Evolutionary conservation across 2,888 invertebrate genomes (phyloP).

Genomic region (Tolmerus cingulatus): DNA sequence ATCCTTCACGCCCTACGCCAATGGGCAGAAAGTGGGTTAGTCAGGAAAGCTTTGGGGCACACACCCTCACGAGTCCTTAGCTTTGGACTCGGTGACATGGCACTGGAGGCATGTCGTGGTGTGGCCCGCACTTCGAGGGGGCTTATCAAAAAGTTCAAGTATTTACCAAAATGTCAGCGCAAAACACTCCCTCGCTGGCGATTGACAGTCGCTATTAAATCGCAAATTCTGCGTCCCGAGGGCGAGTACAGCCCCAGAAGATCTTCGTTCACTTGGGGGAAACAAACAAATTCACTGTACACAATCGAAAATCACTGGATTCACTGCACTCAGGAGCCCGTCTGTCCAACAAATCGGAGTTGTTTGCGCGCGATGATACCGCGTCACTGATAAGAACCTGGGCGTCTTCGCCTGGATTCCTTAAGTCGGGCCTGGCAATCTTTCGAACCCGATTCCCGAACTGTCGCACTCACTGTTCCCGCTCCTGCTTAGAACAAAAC

Average conservation of each 20-base stretch:
- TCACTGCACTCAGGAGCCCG: neutral
- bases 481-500: neutral
- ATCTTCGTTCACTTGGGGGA: neutral
- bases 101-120: neutral
- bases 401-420: neutral
- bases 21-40: neutral
- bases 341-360: neutral
- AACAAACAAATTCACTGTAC: constrained; percentile 8
- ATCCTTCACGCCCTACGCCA: neutral
- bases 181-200: neutral
- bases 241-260: neutral
- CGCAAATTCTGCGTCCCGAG: neutral
- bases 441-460: neutral
- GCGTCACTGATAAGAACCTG: neutral
- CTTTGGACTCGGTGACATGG: neutral
- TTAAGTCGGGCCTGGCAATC: neutral
- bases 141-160: constrained; percentile 30
- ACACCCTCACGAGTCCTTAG: neutral
- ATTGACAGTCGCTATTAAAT: constrained; percentile 1
- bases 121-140: neutral
- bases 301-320: constrained; percentile 15
- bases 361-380: constrained; percentile 28
- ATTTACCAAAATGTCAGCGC: constrained; percentile 36
- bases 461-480: neutral
- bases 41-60: neutral